Base-by-base conservation (phyloP, 1,140 invertebrate genomes). In the Marisa cornuarietis region DNA sequence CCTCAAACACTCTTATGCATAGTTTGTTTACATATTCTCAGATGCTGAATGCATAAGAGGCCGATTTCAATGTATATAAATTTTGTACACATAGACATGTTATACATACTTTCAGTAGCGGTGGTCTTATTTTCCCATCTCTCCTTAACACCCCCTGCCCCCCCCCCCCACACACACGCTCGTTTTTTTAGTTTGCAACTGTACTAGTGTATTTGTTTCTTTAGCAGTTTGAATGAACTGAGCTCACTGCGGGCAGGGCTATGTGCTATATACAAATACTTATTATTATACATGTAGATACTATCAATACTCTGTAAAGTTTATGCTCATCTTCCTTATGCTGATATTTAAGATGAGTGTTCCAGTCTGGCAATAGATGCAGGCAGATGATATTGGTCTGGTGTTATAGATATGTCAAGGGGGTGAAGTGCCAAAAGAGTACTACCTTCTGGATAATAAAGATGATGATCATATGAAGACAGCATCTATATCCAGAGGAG, bases 381-480 rank as follows among this genome's bases (percentile, higher is more conserved):
- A 11, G 31, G 20, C 31, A n/a, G 16, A 76, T 42, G 10, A 26
- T 51, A 69, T 18, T 22, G 22, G 26, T 74, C 52, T 18, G 20
- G 8, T 26, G 8, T 76, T 20, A 16, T n/a, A 95, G 95, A 93
- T 95, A 73, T 92, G 92, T 79, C 93, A 93, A 87, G 95, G 95
- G 68, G 96, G 95, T 7, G 95, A 95, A 91, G 92, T 98, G 42
- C 95, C 96, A 31, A 94, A 96, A 88, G 93, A 88, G 91, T 94
- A 92, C 88, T 94, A 96, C 90, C 91, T 92, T 24, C 83, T 86
- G 66, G 84, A 88, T 54, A 71, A 65, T 1, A 81, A 85, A 24
- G 76, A 79, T 58, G 74, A 83, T 22, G 84, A 87, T n/a, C 81
- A 87, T 20, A 86, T 89, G 83, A 81, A 84, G 72, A 80, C 63